Conservation (phyloP, 2,888 invertebrate genomes). For the Pediacus dermestoides region DNA sequence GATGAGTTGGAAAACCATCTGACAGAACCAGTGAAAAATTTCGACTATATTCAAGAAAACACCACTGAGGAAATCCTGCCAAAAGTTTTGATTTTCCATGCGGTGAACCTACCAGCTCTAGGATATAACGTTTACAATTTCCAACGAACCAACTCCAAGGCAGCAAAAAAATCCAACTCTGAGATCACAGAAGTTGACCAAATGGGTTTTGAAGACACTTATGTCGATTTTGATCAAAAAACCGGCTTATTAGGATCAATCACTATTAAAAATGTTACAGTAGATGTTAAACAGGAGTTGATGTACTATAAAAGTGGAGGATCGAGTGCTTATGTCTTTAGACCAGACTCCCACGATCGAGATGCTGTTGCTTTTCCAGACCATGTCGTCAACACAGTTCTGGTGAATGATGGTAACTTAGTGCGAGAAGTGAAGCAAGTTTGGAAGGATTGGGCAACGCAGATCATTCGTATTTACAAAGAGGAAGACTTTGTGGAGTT, state of each 20-base stretch:
- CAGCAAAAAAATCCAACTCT: no score
- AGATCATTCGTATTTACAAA: slow-evolving; percentile 63
- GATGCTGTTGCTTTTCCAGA: background rate
- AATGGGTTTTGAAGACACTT: slow-evolving; percentile 49
- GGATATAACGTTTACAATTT: slow-evolving; percentile 22
- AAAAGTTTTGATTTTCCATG: slow-evolving; percentile 17
- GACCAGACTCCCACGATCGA: slow-evolving; percentile 52
- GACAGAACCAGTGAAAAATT: slow-evolving; percentile 17
- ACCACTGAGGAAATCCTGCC: slow-evolving; percentile 6
- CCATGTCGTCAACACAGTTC: slow-evolving; percentile 69
- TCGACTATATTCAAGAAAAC: slow-evolving; percentile 19
- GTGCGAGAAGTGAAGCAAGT: slow-evolving; percentile 61
- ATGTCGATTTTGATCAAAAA: slow-evolving; percentile 9
- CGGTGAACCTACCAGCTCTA: slow-evolving; percentile 20
- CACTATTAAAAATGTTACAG: slow-evolving; percentile 16
- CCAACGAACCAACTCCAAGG: background rate
- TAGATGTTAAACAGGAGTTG: slow-evolving; percentile 22
- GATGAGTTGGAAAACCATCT: slow-evolving; percentile 20
- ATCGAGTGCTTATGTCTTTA: slow-evolving; percentile 90
- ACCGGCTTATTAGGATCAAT: slow-evolving; percentile 19
- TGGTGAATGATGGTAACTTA: slow-evolving; percentile 45
- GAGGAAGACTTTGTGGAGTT: slow-evolving; percentile 51
- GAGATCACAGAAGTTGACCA: slow-evolving; percentile 3
- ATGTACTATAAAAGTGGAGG: slow-evolving; percentile 14
- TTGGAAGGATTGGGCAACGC: slow-evolving; percentile 64